Conservation (phyloP, 2,113 vertebrate species). For the Perca schrenkii region DNA sequence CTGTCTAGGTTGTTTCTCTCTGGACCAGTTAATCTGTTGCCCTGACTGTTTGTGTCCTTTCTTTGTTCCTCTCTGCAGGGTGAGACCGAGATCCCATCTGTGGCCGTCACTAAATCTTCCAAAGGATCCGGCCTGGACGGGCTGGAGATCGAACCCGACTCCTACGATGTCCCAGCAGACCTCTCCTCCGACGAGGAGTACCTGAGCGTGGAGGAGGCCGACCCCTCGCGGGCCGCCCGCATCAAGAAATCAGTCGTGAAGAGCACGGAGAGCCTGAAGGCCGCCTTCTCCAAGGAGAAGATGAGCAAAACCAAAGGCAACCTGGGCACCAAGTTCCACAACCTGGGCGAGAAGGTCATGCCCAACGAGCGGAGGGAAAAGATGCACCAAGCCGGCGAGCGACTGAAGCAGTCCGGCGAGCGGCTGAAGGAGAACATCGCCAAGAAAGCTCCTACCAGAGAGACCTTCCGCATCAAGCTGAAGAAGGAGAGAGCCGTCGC, state of each 20-base stretch:
- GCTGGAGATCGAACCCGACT: conserved; percentile 84
- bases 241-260: conserved; percentile 92
- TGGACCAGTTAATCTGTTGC: neutral
- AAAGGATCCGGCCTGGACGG: conserved; percentile 83
- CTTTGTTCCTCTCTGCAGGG: conserved; percentile 83
- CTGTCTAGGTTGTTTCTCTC: neutral
- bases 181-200: conserved; percentile 98
- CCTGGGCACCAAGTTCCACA: conserved; percentile 92
- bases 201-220: conserved; percentile 87
- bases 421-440: conserved; percentile 93
- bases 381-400: conserved; percentile 92
- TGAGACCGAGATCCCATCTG: conserved; percentile 88
- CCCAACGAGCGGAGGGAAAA: conserved; percentile 92
- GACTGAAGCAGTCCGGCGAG: conserved; percentile 90
- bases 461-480: conserved; percentile 90
- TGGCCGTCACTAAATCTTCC: conserved; percentile 88
- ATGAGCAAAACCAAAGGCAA: conserved; percentile 94
- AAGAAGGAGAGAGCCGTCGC: conserved; percentile 89
- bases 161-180: conserved; percentile 88
- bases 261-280: conserved; percentile 92
- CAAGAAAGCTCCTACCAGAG: conserved; percentile 90
- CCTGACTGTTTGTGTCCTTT: neutral
- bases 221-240: conserved; percentile 86
- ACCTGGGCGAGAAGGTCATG: conserved; percentile 94
- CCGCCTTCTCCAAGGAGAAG: conserved; percentile 96